A percentile compares a stretch with the other conserved stretches of the same genome.
Conservation (phyloP, 2,888 invertebrate species). For the Dugesia japonica region DNA sequence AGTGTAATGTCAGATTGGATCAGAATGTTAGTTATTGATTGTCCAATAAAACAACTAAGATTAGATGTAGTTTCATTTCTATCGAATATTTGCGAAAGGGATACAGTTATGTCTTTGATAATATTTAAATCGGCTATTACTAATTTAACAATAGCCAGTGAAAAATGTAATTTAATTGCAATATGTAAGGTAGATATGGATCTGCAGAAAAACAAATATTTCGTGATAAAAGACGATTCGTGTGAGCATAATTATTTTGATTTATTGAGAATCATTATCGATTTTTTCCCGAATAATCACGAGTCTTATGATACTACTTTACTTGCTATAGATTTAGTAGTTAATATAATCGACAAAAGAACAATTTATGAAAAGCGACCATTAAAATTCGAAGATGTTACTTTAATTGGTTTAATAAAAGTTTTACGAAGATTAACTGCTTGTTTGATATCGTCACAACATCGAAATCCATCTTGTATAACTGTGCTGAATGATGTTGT, state of each 20-base stretch:
- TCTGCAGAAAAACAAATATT: slow-evolving; percentile 14
- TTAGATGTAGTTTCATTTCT: background rate
- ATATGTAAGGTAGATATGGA: background rate
- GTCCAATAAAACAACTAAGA: background rate
- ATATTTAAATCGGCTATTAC: background rate
- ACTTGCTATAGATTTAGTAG: background rate
- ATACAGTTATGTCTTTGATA: background rate
- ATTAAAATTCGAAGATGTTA: background rate
- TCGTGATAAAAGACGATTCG: background rate
- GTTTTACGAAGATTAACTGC: background rate
- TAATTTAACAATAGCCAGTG: background rate
- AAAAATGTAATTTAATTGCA: slow-evolving; percentile 4
- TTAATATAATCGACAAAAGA: background rate
- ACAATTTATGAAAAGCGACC: slow-evolving; percentile 11
- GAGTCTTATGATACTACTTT: background rate
- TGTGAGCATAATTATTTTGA: slow-evolving; percentile 15
- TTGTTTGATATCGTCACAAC: background rate
- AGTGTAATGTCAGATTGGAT: background rate
- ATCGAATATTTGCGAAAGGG: background rate
- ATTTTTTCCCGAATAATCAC: slow-evolving; percentile 2
- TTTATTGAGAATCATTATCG: slow-evolving; percentile 1
- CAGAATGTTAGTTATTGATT: background rate
- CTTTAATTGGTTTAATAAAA: background rate
- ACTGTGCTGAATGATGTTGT: background rate
- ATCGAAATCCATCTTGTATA: background rate